A percentile compares a stretch with the other conserved stretches of the same genome.
These are phyloP conservation scores for Chloromyia formosa DNA, from an alignment of 2,888 invertebrate species.

Conservation along the genomic window DNA sequence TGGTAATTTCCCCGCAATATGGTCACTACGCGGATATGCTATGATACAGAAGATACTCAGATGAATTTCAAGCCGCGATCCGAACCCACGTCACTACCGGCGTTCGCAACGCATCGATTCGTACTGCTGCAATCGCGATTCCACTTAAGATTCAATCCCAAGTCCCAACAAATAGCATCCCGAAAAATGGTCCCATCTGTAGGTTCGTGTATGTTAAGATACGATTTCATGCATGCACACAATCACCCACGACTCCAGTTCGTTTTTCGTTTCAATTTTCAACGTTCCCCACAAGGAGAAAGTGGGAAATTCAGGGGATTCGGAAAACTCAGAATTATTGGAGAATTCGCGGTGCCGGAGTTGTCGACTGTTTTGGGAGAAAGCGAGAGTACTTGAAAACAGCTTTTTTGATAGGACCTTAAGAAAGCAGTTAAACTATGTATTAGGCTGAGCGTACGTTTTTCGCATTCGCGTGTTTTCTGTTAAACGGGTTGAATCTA, in stretches of 20 bases:
- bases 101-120: slow-evolving; percentile 11
- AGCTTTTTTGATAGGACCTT: no score
- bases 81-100: slow-evolving; percentile 13
- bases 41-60: not conserved
- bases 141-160: not conserved
- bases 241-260: not conserved
- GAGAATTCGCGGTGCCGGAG: no score
- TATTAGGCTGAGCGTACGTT: no score
- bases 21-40: no score
- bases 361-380: not conserved
- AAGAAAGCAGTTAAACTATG: no score
- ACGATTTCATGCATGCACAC: no score
- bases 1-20: no score
- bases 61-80: not conserved
- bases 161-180: not conserved
- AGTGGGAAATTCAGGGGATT: not conserved
- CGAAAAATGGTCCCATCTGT: slow-evolving; percentile 13
- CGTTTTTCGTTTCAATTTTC: not conserved
- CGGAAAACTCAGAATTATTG: not conserved
- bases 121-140: slow-evolving; percentile 10
- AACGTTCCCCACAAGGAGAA: not conserved
- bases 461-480: no score
- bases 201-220: no score
- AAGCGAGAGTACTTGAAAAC: no score
- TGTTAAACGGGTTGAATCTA: no score